A percentile compares a stretch with the other conserved stretches of the same genome.
Conservation (phyloP, 2,113 vertebrate species). For the Isurus oxyrinchus region DNA sequence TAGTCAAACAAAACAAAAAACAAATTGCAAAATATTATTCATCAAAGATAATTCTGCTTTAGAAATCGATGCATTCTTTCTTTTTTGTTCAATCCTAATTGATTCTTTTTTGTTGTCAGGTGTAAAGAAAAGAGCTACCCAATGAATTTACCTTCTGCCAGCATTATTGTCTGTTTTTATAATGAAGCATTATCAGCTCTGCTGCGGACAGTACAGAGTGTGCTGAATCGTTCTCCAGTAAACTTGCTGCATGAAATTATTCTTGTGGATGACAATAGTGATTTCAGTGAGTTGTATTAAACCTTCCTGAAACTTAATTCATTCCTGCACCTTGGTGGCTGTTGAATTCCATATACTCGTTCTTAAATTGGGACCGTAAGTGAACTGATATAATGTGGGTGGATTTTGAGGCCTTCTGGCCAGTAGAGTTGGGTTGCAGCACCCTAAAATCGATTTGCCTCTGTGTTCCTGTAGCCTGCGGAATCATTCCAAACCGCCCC, state of each 20-base stretch:
- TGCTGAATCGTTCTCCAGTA: constrained; percentile 75
- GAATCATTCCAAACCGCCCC: not conserved
- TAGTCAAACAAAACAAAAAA: not conserved
- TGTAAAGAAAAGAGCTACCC: constrained; percentile 72
- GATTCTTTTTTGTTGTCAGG: constrained; percentile 50
- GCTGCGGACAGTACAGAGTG: constrained; percentile 83
- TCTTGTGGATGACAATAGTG: constrained; percentile 89
- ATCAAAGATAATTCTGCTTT: not conserved
- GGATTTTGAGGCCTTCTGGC: not conserved
- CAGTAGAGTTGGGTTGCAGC: not conserved
- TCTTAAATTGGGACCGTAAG: not conserved
- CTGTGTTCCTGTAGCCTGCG: not conserved
- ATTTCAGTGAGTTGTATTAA: constrained; percentile 64
- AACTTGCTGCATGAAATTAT: constrained; percentile 81
- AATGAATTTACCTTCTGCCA: constrained; percentile 67
- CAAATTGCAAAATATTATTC: not conserved
- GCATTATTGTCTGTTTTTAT: constrained; percentile 90
- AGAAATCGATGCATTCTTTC: not conserved
- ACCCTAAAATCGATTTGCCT: not conserved
- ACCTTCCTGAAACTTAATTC: not conserved
- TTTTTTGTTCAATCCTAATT: not conserved
- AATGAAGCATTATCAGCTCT: constrained; percentile 90
- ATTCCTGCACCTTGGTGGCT: not conserved
- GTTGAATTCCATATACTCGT: not conserved
- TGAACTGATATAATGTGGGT: not conserved